Conservation (phyloP, 2,113 vertebrate genomes). For the Syrmaticus mikado region DNA sequence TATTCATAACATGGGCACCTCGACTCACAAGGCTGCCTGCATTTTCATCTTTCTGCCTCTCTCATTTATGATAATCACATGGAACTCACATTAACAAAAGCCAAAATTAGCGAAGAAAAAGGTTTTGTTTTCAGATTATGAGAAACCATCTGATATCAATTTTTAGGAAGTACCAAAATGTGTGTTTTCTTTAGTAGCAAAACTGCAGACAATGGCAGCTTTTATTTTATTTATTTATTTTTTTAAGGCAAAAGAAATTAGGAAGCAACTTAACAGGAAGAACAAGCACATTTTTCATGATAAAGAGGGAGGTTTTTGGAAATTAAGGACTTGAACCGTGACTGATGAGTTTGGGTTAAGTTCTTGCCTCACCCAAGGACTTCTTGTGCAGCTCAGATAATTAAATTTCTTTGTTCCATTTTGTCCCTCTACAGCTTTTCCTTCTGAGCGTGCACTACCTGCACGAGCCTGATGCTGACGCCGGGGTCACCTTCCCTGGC, state of each 20-base stretch:
- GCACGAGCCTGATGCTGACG: background rate
- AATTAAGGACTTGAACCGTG: slow-evolving; percentile 10
- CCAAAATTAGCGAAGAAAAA: background rate
- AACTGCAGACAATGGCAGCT: background rate
- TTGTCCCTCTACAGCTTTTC: background rate
- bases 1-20: accelerated
- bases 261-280: background rate
- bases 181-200: slow-evolving; percentile 2
- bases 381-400: background rate
- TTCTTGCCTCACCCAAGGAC: background rate
- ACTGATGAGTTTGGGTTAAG: slow-evolving; percentile 36
- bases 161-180: background rate
- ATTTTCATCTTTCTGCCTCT: background rate
- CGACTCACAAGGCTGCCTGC: background rate
- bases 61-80: background rate
- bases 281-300: slow-evolving; percentile 30
- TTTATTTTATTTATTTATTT: background rate
- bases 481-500: background rate
- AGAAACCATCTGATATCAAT: background rate
- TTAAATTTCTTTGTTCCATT: background rate
- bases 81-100: background rate
- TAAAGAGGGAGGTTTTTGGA: slow-evolving; percentile 12
- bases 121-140: background rate
- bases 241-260: background rate
- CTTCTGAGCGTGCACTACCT: background rate